Percentiles rank a stretch among this genome's conserved stretches.
These are phyloP conservation scores for Acanthosoma haemorrhoidale DNA, from an alignment of 2,888 invertebrate species.

Conservation along the genomic window DNA sequence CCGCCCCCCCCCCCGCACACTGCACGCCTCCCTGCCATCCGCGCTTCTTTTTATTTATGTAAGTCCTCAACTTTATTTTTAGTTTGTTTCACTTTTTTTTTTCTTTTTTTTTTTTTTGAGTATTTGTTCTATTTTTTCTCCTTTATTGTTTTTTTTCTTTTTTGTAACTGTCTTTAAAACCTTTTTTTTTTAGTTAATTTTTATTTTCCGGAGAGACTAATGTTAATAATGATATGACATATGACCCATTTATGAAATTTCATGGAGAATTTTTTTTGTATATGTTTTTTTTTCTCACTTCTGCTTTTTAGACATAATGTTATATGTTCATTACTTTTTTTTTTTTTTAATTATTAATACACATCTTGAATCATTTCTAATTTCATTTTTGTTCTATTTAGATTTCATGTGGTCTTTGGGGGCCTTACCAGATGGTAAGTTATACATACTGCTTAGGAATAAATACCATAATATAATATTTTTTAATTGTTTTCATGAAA, in stretches of 20 bases:
- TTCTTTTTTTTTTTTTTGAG: constrained; percentile 13
- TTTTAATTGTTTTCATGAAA: no score
- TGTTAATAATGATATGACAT: not conserved
- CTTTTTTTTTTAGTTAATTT: constrained; percentile 11
- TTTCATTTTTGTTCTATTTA: constrained; percentile 54
- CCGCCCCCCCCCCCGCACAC: constrained; percentile 15
- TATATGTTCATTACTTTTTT: constrained; percentile 1
- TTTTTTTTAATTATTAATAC: constrained; percentile 17
- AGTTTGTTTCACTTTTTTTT: constrained; percentile 18
- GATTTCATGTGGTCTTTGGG: constrained; percentile 99
- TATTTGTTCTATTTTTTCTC: not conserved
- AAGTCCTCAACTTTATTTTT: constrained; percentile 6
- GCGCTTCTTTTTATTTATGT: constrained; percentile 11
- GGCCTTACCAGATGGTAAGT: constrained; percentile 95
- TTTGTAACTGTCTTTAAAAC: not conserved
- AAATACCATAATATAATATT: no score
- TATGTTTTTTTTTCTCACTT: constrained; percentile 37
- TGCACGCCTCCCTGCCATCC: not conserved
- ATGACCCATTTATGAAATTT: constrained; percentile 44
- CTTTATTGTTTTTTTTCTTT: constrained; percentile 11
- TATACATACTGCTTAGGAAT: constrained; percentile 18
- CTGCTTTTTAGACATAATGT: not conserved
- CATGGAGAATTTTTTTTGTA: constrained; percentile 43
- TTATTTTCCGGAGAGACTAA: constrained; percentile 11
- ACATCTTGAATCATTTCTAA: constrained; percentile 8